Base-by-base conservation (phyloP, 2,113 vertebrate species). In the Semnopithecus entellus region DNA sequence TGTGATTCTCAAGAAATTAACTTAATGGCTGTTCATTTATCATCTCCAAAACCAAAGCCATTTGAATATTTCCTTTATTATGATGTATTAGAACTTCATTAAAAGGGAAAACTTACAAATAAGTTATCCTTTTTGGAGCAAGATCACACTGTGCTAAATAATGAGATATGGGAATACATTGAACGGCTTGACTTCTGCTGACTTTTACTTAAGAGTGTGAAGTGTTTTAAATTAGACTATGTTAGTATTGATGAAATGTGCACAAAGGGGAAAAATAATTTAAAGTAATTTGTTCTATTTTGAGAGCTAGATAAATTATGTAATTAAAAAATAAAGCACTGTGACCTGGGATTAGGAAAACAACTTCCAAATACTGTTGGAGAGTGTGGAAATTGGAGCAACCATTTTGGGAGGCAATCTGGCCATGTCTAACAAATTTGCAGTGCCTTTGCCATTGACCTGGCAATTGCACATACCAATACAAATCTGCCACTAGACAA, bases 171-270 rank as follows among this genome's bases (percentile, higher is more conserved):
- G 92, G 89, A 98, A 95, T 97, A 97, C 94, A 61, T 94, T 52
- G 40, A 98, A 96, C 96, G 98, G 91, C 81, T 98, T 98, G 97
- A 95, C 80, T 98, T 98, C 95, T 97, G 84, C 75, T 98, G 89
- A 98, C 72, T 98, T 89, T 98, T 98, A 97, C 95, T 98, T 98
- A 98, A 97, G 92, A 93, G 83, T 64, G 88, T 93, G 78, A 98
- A 98, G 96, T 97, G 85, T 96, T 98, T 97, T 96, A 97, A 98
- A 97, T 95, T 97, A 97, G 97, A 81, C 85, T 93, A 38, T 90
- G 75, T 87, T 97, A 95, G 82, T 97, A 70, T 96, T 97, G 97
- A 98, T 97, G 92, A 98, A 98, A 97, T 75, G 57, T 90, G 96
- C 52, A 72, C 86, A 88, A 86, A 68, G 86, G 86, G 96, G 84